Evolutionary conservation across 2,797 vertebrate genomes (phyloP), one percentile per base, ranked within the genome.

Genomic region (Alosa sapidissima): DNA sequence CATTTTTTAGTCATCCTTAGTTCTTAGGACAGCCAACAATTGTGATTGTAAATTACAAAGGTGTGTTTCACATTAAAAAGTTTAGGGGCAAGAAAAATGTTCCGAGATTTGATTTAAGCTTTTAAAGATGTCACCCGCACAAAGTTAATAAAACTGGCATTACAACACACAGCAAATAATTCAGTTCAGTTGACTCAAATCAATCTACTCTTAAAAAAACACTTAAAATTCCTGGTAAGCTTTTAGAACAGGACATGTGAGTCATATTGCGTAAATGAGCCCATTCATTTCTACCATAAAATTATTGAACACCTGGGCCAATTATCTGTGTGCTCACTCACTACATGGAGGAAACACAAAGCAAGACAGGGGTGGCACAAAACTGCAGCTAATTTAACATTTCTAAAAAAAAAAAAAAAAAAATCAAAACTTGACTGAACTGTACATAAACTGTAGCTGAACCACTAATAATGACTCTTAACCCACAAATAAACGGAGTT

Each of bases 381-480:
- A 75, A 45, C 19, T 33, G 9, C 4, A 11, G 11, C 65, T 47
- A 16, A 75, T 75, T 78, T 72, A 72, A 41, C n/a, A 72, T 72
- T 41, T 14, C 41, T 33, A 47, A 21, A 45, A 47, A 47, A 45
- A n/a, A n/a, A n/a, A n/a, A n/a, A n/a, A 47, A 78, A 47, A 78
- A 78, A 47, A 19, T 21, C 13, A n/a, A 60, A 60, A n/a, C 55
- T n/a, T 60, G 55, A 60, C 58, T 78, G 72, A 78, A 78, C 72
- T 78, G 72, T 78, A 21, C 41, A 45, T 78, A 78, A 78, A 78
- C 72, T 21, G 72, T 47, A 16, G 72, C 41, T 78, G 16, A 78
- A 78, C 72, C 72, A 78, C 14, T 78, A 78, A 78, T 78, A 78
- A 78, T 78, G 41, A 78, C 14, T 78, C 72, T 78, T 78, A 78